These are phyloP conservation scores for Zeuzera pyrina DNA, from an alignment of 2,888 invertebrate genomes.

Conservation along the genomic window DNA sequence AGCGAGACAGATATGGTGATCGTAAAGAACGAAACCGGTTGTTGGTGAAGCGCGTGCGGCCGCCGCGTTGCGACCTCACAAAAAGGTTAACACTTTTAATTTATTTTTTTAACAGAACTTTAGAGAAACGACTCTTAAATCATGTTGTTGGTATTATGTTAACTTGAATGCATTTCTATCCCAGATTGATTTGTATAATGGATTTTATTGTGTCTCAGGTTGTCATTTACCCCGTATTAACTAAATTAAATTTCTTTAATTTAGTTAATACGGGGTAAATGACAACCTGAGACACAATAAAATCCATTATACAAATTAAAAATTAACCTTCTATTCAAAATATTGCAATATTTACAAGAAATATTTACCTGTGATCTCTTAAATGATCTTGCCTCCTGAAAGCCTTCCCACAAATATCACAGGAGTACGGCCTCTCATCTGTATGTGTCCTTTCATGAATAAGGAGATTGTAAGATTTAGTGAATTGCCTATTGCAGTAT, in stretches of 20 bases:
- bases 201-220: background rate
- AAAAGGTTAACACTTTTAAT: constrained; percentile 66
- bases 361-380: constrained; percentile 86
- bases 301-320: background rate
- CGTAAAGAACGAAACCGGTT: constrained; percentile 70
- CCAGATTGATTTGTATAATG: background rate
- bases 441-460: constrained; percentile 98
- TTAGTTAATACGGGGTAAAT: no score
- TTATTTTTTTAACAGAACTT: constrained; percentile 55
- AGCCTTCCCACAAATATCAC: constrained; percentile 96
- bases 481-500: constrained; percentile 97
- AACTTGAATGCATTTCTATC: constrained; percentile 48
- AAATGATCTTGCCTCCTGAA: constrained; percentile 96
- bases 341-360: background rate
- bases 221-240: background rate
- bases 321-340: background rate
- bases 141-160: constrained; percentile 55
- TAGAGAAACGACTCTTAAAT: constrained; percentile 58
- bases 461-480: constrained; percentile 97
- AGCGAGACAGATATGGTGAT: constrained; percentile 69
- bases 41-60: constrained; percentile 60
- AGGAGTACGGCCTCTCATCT: constrained; percentile 95
- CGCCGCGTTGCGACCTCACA: constrained; percentile 65
- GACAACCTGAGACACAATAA: background rate
- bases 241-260: no score